Base-by-base conservation (phyloP, 2,797 vertebrate species). In the Oceanodroma leucorhoa region DNA sequence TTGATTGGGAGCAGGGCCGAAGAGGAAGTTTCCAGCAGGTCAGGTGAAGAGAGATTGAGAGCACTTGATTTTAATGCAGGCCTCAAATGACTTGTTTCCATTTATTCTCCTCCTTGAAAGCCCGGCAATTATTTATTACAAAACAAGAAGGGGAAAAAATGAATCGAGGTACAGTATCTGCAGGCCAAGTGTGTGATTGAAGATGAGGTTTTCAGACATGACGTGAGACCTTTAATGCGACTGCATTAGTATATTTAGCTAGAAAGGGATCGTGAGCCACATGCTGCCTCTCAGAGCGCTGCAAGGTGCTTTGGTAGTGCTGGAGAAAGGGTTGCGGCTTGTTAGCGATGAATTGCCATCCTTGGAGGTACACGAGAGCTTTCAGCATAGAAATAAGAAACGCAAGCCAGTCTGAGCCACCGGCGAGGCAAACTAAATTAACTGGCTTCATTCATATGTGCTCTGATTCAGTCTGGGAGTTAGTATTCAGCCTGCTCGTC, bases 11-110 rank as follows among this genome's bases (percentile, higher is more conserved):
- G 73, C 57, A 30, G 51, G 51, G 61, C 64, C 7, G 10, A 76
- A 55, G 72, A 78, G 87, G 62, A 94, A 69, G 70, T 89, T 92
- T 71, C 61, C 90, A 93, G 86, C 73, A 90, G 92, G 77, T 90
- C 92, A 84, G 66, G 78, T 53, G 40, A 62, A 86, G 80, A 92
- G 46, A 43, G 66, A 87, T 51, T 51, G 87, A 79, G 83, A 76
- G 69, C 71, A 43, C 60, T 93, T 36, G 81, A 55, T 82, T 67
- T 87, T 78, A 82, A 90, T 45, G 72, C 77, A 60, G 14, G 51
- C 88, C 72, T 78, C 76, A 48, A 75, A 78, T 22, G 83, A 45
- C 65, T 84, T 26, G 27, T 54, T 92, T 89, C 91, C 91, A 77
- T 83, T 87, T 86, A 53, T 48, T 84, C 70, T 50, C 62, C 73